Conservation (phyloP, 1,140 invertebrate genomes). For the Halesus radiatus region DNA sequence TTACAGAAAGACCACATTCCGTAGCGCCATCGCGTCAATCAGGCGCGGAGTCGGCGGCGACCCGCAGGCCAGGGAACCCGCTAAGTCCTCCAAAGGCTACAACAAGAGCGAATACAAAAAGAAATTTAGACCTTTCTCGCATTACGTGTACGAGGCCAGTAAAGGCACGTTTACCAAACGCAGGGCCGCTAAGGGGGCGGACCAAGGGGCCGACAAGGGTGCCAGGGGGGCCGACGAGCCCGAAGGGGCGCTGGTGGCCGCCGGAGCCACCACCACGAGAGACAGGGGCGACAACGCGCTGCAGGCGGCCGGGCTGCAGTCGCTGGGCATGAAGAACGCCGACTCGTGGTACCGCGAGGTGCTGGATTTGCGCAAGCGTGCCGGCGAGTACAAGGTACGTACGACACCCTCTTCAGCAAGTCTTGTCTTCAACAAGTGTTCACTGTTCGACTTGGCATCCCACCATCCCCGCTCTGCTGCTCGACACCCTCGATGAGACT, state of each 20-base stretch:
- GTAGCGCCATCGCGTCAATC: slow-evolving; percentile 70
- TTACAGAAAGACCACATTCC: slow-evolving; percentile 72
- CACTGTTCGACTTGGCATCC: no score
- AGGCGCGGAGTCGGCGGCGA: slow-evolving; percentile 70
- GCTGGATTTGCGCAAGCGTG: slow-evolving; percentile 89
- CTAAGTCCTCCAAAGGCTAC: slow-evolving; percentile 67
- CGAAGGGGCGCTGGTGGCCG: slow-evolving; percentile 57
- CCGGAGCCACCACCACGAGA: no score
- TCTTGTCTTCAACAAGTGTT: no score
- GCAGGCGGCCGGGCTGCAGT: slow-evolving; percentile 62
- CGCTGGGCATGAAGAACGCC: slow-evolving; percentile 61
- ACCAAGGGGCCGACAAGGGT: background rate
- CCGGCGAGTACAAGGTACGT: slow-evolving; percentile 91
- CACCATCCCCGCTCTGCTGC: no score
- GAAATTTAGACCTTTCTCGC: slow-evolving; percentile 86
- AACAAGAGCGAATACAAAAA: slow-evolving; percentile 82
- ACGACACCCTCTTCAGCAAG: background rate
- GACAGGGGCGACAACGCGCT: slow-evolving; percentile 56
- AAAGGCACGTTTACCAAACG: slow-evolving; percentile 80
- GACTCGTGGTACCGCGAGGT: slow-evolving; percentile 87
- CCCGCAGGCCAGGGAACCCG: slow-evolving; percentile 58
- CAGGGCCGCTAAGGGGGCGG: slow-evolving; percentile 60
- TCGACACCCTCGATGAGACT: no score
- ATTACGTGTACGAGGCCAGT: slow-evolving; percentile 81
- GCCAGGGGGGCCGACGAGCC: slow-evolving; percentile 35